phyloP scores from a whole-genome alignment of 2,113 vertebrate species.

The Serilophus lunatus region DNA sequence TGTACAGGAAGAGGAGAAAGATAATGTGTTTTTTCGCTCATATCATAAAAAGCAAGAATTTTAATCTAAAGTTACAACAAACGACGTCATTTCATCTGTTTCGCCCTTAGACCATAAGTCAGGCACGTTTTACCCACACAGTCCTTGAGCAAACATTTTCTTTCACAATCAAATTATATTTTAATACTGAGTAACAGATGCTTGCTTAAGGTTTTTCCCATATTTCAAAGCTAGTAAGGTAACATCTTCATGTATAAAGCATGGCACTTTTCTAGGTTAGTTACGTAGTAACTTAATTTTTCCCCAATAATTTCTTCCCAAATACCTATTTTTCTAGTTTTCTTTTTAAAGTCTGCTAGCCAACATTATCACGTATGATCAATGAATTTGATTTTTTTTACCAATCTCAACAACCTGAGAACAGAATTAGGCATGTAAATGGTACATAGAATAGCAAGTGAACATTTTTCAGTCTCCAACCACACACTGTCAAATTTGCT shows the following conservation, averaged over 20 bases:
- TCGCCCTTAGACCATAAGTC: neutral
- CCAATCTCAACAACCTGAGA: neutral
- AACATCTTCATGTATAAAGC: neutral
- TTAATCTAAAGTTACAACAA: neutral
- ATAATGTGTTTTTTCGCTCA: neutral
- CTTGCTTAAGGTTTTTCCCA: neutral
- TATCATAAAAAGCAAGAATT: neutral
- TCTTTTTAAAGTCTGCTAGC: neutral
- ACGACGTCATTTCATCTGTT: neutral
- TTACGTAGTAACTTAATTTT: neutral
- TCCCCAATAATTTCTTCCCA: neutral
- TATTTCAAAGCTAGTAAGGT: neutral
- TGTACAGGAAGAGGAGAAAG: neutral
- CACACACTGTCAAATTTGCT: neutral
- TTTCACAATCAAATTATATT: neutral
- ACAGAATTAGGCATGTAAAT: neutral
- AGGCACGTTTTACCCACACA: neutral
- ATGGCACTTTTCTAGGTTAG: neutral
- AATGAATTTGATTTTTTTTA: neutral
- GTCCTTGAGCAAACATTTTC: neutral
- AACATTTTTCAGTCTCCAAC: neutral
- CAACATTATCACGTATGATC: neutral
- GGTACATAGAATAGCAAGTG: neutral
- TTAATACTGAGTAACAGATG: neutral
- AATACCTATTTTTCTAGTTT: neutral